These are phyloP conservation scores for Fulica atra DNA, from an alignment of 2,113 vertebrate genomes.

Conservation along the genomic window DNA sequence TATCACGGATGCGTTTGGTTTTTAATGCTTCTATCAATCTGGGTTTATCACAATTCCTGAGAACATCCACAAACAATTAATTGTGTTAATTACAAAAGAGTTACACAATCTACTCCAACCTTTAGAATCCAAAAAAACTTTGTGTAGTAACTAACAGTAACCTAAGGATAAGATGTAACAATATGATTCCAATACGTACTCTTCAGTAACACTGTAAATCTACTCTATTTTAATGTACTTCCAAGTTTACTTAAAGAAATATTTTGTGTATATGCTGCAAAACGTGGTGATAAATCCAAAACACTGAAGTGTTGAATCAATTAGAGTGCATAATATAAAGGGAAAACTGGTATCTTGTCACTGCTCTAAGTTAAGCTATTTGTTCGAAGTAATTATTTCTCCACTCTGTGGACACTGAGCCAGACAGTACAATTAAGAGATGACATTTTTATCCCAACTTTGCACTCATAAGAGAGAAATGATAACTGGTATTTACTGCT, in stretches of 20 bases:
- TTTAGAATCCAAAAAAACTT: neutral
- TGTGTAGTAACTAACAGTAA: neutral
- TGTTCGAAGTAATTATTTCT: neutral
- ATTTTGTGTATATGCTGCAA: neutral
- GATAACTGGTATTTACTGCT: neutral
- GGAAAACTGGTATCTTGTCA: neutral
- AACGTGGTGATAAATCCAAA: neutral
- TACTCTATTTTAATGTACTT: neutral
- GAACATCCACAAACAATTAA: neutral
- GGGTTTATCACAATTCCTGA: conserved; percentile 98
- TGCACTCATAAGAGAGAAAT: accelerated
- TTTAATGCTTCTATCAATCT: conserved; percentile 94
- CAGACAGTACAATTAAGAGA: neutral
- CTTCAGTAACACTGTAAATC: neutral
- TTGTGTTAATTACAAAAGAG: neutral
- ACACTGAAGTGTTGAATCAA: neutral
- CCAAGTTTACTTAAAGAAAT: neutral
- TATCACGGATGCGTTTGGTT: conserved; percentile 96
- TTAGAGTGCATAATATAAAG: neutral
- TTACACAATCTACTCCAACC: neutral
- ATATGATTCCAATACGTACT: neutral
- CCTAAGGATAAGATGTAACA: neutral
- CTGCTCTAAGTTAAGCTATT: neutral
- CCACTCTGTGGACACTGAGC: neutral
- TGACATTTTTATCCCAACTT: neutral